A percentile compares a stretch with the other conserved stretches of the same genome.
Evolutionary conservation across 2,888 invertebrate genomes (phyloP).

Genomic region (Allacma fusca): DNA sequence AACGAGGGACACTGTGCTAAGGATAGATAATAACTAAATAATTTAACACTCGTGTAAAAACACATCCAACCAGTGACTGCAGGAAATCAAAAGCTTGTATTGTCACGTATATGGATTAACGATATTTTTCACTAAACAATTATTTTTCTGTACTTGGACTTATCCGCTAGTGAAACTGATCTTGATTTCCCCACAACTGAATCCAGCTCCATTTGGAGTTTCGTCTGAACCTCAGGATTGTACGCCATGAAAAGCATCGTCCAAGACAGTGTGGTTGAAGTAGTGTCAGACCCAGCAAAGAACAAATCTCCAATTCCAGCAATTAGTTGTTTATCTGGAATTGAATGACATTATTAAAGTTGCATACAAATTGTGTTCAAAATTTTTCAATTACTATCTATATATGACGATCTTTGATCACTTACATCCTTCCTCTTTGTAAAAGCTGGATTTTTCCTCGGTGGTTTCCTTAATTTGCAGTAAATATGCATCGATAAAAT

Average conservation of each 20-base stretch:
- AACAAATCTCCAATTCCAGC: conserved; percentile 48
- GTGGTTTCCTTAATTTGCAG: conserved; percentile 51
- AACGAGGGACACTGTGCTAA: too few relatives aligned
- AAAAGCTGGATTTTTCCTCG: conserved; percentile 51
- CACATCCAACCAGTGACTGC: too few relatives aligned
- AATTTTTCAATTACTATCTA: not conserved
- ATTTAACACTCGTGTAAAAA: too few relatives aligned
- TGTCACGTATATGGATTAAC: not conserved
- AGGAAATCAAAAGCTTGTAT: not conserved
- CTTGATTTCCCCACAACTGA: conserved; percentile 54
- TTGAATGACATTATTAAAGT: not conserved
- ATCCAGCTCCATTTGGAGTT: conserved; percentile 62
- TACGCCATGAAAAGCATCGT: conserved; percentile 61
- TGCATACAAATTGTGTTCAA: not conserved
- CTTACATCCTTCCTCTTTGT: conserved; percentile 48
- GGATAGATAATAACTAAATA: too few relatives aligned
- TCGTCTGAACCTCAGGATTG: conserved; percentile 61
- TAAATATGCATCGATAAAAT: conserved; percentile 55
- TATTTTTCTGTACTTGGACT: too few relatives aligned
- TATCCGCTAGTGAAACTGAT: conserved; percentile 22
- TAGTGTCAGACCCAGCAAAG: conserved; percentile 60
- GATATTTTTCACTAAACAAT: too few relatives aligned
- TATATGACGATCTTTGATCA: not conserved
- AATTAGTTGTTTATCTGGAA: conserved; percentile 39
- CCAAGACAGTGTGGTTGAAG: conserved; percentile 59